phyloP scores from a whole-genome alignment of 2,888 invertebrate genomes.

The Cephalotes varians region DNA sequence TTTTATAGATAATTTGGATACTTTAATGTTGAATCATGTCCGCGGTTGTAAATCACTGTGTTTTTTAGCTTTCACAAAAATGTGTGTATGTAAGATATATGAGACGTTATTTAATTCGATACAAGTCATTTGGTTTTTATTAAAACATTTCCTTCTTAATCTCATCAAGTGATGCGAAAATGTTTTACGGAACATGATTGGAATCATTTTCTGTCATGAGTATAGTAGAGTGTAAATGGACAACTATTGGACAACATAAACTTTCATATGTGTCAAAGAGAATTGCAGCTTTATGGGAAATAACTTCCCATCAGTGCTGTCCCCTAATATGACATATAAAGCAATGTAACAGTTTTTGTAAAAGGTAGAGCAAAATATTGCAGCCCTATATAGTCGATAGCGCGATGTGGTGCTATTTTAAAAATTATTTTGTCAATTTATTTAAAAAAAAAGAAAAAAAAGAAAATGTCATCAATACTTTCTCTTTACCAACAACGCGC shows the following conservation, averaged over 20 bases:
- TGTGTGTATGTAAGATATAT: neutral
- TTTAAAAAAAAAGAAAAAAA: neutral
- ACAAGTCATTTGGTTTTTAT: neutral
- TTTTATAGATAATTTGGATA: neutral
- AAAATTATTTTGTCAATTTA: neutral
- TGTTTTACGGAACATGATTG: neutral
- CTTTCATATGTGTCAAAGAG: constrained; percentile 48
- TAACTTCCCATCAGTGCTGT: constrained; percentile 39
- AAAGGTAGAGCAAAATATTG: neutral
- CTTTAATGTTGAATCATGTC: neutral
- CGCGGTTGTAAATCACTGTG: neutral
- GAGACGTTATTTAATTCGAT: neutral
- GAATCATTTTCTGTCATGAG: constrained; percentile 11
- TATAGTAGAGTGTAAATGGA: constrained; percentile 7
- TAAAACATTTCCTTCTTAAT: neutral
- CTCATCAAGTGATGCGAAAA: neutral
- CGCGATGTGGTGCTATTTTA: neutral
- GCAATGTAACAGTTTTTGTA: constrained; percentile 26
- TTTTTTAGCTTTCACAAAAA: neutral
- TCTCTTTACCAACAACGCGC: neutral
- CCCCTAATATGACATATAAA: constrained; percentile 37
- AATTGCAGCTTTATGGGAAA: constrained; percentile 48
- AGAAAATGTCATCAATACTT: neutral
- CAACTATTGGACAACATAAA: constrained; percentile 28
- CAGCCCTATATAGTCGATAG: neutral